A percentile compares a stretch with the other conserved stretches of the same genome.
phyloP scores from a whole-genome alignment of 2,113 vertebrate species.

The Macaca fascicularis region DNA sequence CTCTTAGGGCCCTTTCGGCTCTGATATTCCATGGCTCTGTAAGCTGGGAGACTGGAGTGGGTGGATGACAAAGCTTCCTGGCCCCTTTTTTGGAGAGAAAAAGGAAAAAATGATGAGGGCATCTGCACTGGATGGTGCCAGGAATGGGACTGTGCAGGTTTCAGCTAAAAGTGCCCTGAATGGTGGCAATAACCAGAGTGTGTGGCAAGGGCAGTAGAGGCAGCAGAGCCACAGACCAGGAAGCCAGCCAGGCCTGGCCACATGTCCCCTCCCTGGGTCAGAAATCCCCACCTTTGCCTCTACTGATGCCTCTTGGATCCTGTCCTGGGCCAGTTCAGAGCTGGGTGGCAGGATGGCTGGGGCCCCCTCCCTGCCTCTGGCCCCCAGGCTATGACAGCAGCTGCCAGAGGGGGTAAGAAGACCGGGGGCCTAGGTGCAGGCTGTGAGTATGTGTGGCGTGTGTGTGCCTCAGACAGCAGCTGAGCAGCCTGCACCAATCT shows the following conservation, averaged over 20 bases:
- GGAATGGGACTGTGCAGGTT: fast-evolving
- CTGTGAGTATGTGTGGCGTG: fast-evolving
- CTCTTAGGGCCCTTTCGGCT: background rate
- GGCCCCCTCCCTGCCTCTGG: background rate
- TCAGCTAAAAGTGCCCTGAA: background rate
- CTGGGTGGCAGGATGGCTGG: background rate
- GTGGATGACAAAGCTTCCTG: background rate
- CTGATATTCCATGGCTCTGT: background rate
- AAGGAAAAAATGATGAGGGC: background rate
- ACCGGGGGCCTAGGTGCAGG: background rate
- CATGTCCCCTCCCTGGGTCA: fast-evolving
- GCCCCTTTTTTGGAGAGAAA: background rate
- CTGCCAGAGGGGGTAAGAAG: background rate
- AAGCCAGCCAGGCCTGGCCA: background rate
- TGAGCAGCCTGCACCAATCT: background rate
- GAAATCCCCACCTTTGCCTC: background rate
- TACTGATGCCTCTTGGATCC: background rate
- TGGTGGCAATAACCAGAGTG: fast-evolving
- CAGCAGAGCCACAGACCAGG: background rate
- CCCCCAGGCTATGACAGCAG: background rate
- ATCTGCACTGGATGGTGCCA: background rate
- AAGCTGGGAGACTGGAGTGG: no score
- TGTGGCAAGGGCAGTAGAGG: fast-evolving
- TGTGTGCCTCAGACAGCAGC: background rate
- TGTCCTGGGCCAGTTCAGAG: background rate